phyloP scores from a whole-genome alignment of 92 coral and sea anemone genomes.

The Bergia sp. region DNA sequence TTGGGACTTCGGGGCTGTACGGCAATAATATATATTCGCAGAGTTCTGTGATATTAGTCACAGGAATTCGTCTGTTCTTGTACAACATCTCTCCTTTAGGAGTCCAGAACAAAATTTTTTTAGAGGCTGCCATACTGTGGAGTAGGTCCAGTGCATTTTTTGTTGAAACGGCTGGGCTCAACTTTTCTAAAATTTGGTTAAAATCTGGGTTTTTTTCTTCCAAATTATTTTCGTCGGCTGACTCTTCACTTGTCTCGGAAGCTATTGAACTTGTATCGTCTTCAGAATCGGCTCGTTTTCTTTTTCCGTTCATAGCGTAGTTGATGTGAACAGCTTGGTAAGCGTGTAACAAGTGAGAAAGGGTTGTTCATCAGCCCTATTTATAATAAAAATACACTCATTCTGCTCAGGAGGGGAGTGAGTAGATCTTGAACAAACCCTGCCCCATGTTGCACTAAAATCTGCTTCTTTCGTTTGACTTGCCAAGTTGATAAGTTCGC shows the following conservation, averaged over 20 bases:
- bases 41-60: conserved; percentile 3
- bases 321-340: background rate
- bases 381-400: background rate
- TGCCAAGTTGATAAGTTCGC: background rate
- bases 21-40: conserved; percentile 22
- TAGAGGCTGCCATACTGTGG: background rate
- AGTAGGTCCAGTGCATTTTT: conserved; percentile 5
- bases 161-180: conserved; percentile 7
- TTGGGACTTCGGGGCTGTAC: conserved; percentile 32
- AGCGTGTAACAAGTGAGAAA: background rate
- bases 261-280: background rate
- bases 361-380: background rate
- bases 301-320: background rate
- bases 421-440: conserved; percentile 21
- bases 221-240: conserved; percentile 1
- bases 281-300: background rate
- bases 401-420: background rate
- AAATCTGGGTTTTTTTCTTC: conserved; percentile 3
- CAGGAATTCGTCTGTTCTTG: conserved; percentile 48
- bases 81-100: background rate
- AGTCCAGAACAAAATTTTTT: background rate
- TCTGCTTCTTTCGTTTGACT: conserved; percentile 3
- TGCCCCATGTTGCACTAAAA: conserved; percentile 9
- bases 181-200: conserved; percentile 1
- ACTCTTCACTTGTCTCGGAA: background rate